phyloP scores from a whole-genome alignment of 1,140 invertebrate genomes.

The Gryon sp. region DNA sequence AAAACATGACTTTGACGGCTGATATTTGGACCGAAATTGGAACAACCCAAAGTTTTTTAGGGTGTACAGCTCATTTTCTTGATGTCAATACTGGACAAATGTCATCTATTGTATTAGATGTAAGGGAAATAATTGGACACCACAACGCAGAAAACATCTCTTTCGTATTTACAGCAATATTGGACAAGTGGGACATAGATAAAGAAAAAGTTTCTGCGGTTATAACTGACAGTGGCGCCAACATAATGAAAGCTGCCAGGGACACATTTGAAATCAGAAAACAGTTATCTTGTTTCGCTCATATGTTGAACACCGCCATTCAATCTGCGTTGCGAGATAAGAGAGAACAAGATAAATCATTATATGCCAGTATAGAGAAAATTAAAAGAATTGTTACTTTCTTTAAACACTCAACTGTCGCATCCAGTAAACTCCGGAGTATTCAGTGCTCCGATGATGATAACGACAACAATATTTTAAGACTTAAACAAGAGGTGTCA shows the following conservation, averaged over 20 bases:
- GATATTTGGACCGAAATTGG: neutral
- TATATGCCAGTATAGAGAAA: too few relatives aligned
- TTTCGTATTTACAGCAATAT: neutral
- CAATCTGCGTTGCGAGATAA: too few relatives aligned
- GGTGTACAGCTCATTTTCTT: neutral
- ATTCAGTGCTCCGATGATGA: conserved; percentile 42
- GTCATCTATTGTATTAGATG: neutral
- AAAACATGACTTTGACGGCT: neutral
- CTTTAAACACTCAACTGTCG: neutral
- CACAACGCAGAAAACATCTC: conserved; percentile 15
- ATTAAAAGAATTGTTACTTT: too few relatives aligned
- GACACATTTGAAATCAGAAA: conserved; percentile 36
- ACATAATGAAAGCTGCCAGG: conserved; percentile 47
- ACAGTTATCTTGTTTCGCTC: conserved; percentile 48
- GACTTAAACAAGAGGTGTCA: conserved; percentile 63
- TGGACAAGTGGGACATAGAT: conserved; percentile 5
- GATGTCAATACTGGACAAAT: neutral
- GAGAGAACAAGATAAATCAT: too few relatives aligned
- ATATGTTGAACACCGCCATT: neutral
- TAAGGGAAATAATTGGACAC: conserved; percentile 1
- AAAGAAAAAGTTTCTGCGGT: conserved; percentile 3
- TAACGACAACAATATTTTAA: conserved; percentile 31
- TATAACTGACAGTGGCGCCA: conserved; percentile 45
- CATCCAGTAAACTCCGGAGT: conserved; percentile 16
- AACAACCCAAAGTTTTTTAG: neutral